Conservation (phyloP, 2,113 vertebrate genomes). For the Stegastes partitus region DNA sequence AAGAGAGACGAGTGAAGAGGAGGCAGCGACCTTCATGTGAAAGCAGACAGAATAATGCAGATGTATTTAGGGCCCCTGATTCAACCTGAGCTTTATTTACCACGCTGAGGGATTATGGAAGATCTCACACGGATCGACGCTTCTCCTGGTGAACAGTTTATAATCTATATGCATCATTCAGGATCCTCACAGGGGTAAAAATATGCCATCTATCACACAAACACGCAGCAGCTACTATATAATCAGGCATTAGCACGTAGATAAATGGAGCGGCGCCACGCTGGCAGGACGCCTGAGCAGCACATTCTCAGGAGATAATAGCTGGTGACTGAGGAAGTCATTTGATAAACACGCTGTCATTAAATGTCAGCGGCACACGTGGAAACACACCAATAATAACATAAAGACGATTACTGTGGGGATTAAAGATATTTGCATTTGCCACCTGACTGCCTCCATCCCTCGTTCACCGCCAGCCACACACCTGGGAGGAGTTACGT, state of each 20-base stretch:
- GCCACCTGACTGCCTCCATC: slow-evolving; percentile 5
- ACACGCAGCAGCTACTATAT: not conserved
- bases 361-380: not conserved
- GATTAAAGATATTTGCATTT: slow-evolving; percentile 41
- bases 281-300: slow-evolving; percentile 15
- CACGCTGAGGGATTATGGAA: not conserved
- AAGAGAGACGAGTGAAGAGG: not conserved
- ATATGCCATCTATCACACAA: not conserved
- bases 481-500: not conserved
- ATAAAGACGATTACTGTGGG: slow-evolving; percentile 39
- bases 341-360: slow-evolving; percentile 17
- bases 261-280: slow-evolving; percentile 24
- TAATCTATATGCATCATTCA: not conserved
- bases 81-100: slow-evolving; percentile 11
- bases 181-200: slow-evolving; percentile 20
- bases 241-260: slow-evolving; percentile 10
- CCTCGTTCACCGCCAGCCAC: not conserved
- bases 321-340: slow-evolving; percentile 5
- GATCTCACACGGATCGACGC: not conserved
- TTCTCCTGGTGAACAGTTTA: not conserved
- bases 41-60: slow-evolving; percentile 9
- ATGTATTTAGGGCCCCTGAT: not conserved
- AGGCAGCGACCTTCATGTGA: not conserved
- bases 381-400: slow-evolving; percentile 36
- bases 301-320: slow-evolving; percentile 38